Evolutionary conservation across 2,888 invertebrate species (phyloP), one percentile per base, ranked within the genome.

Genomic region (Calameuta filiformis): DNA sequence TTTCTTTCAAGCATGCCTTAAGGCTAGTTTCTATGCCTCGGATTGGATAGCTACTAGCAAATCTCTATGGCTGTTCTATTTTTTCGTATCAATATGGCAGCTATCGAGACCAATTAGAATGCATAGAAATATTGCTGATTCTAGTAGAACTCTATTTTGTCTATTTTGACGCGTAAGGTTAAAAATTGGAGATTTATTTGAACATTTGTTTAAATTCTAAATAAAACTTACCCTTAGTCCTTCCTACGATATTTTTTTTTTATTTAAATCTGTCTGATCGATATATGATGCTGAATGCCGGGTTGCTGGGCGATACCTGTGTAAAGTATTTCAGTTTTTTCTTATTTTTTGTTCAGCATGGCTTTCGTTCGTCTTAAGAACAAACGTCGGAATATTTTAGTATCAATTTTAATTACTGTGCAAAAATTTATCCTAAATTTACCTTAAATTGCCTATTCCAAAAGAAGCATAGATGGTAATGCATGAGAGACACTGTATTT

Each of bases 1-100:
- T 84, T 82, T 78, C 69, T 69, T 35, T 71, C 71, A 31, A 33
- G 31, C 71, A 0, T 33, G 12, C 23, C 56, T 56, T 56, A 56
- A 56, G 56, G 56, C 56, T 23, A 9, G 56, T 23, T 56, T 56
- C 56, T 56, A 56, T 56, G 23, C 56, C 9, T 56, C 23, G 23
- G 56, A 56, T 56, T 56, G 23, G 56, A 23, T 9, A 56, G 23
- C 56, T 23, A 56, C 23, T 56, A 40, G 23, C 56, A 56, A 56
- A 56, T 56, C 56, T 23, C 56, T 56, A 23, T 56, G 56, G 56
- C 56, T 56, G 56, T 23, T 2, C 56, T 56, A 56, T 56, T 56
- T 56, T 23, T 56, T 56, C 35, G 56, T 56, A 23, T 23, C 56
- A 56, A 56, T 23, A 56, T 56, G 56, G 56, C 56, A 6, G 56